phyloP scores from a whole-genome alignment of 2,888 invertebrate species.

The Tribolium freemani region DNA sequence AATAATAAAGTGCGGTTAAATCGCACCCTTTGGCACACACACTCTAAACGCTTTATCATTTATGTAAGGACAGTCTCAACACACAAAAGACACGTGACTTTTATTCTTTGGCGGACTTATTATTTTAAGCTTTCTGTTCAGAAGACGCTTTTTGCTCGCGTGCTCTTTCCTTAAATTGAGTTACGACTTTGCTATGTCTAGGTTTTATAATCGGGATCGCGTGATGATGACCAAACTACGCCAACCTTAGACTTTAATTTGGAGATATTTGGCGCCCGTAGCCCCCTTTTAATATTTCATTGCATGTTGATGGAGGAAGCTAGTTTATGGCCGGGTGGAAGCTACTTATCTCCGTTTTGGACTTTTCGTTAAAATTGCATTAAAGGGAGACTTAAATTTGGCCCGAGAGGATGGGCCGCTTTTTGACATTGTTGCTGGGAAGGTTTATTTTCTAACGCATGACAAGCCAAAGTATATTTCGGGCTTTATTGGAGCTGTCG shows the following conservation, averaged over 20 bases:
- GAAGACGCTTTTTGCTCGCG: constrained; percentile 15
- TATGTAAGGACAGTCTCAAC: neutral
- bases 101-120: constrained; percentile 49
- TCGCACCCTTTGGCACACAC: constrained; percentile 49
- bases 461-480: neutral
- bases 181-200: neutral
- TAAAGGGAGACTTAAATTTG: neutral
- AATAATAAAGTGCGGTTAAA: constrained; percentile 58
- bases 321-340: neutral
- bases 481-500: no score
- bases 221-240: neutral
- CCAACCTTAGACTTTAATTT: neutral
- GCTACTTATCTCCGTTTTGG: constrained; percentile 12
- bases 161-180: constrained; percentile 6
- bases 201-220: neutral
- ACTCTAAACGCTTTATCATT: constrained; percentile 44
- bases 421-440: neutral
- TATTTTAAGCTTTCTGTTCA: constrained; percentile 50
- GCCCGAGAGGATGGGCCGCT: neutral
- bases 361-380: constrained; percentile 3
- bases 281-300: neutral
- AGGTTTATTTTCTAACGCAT: neutral
- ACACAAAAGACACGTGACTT: constrained; percentile 24
- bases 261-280: neutral
- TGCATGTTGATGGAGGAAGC: constrained; percentile 3